These are phyloP conservation scores for Pharmacophagus antenor DNA, from an alignment of 2,888 invertebrate species.

Conservation along the genomic window DNA sequence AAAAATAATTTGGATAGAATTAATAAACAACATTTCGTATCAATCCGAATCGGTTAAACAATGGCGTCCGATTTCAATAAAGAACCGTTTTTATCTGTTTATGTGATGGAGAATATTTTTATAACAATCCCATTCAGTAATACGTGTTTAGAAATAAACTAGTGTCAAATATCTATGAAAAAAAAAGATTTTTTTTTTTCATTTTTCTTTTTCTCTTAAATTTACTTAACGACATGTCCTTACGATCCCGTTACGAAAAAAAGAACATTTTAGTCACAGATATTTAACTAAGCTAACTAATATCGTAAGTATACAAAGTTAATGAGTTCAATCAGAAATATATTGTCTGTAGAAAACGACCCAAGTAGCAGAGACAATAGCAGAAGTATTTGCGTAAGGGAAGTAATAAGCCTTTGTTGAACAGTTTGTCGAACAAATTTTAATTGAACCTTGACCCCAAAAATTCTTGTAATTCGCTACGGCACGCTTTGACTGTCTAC, in stretches of 20 bases:
- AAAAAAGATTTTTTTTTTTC: too few relatives aligned
- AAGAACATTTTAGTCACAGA: not conserved
- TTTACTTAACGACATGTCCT: too few relatives aligned
- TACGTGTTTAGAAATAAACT: not conserved
- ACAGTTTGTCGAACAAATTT: not conserved
- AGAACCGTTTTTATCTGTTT: not conserved
- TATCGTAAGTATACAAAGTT: not conserved
- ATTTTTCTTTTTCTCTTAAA: not conserved
- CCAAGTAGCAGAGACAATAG: slow-evolving; percentile 12
- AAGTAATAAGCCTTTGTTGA: slow-evolving; percentile 19
- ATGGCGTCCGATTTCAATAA: not conserved
- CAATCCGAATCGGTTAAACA: not conserved
- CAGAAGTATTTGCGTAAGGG: not conserved
- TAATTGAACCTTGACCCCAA: slow-evolving; percentile 6
- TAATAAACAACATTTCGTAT: not conserved
- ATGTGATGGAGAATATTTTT: slow-evolving; percentile 8
- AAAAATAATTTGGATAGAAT: not conserved
- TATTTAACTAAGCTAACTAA: not conserved
- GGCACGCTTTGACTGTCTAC: not conserved
- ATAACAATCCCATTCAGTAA: slow-evolving; percentile 15
- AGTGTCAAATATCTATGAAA: not conserved
- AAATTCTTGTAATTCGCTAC: slow-evolving; percentile 1
- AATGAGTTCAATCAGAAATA: slow-evolving; percentile 3
- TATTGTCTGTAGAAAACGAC: slow-evolving; percentile 1
- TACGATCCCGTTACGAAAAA: too few relatives aligned